Conservation (phyloP, 2,113 vertebrate species). For the Cavia porcellus region DNA sequence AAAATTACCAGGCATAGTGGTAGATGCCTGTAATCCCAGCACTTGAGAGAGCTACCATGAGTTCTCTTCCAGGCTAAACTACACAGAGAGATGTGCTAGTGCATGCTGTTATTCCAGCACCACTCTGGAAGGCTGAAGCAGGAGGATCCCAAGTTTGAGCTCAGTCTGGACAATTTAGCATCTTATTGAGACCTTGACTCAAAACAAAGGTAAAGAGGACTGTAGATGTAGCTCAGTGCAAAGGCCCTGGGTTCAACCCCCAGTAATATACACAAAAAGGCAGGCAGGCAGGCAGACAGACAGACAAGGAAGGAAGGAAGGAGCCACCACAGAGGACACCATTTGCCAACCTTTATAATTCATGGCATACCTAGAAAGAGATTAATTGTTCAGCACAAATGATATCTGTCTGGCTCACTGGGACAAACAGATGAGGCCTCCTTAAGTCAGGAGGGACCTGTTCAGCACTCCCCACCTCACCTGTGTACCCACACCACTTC, state of each 20-base stretch:
- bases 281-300: neutral
- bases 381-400: neutral
- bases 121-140: neutral
- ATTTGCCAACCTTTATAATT: neutral
- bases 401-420: neutral
- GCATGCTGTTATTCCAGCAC: neutral
- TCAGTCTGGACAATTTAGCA: neutral
- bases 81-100: neutral
- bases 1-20: neutral
- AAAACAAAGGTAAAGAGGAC: neutral
- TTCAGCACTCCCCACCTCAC: neutral
- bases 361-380: neutral
- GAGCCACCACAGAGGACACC: neutral
- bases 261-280: neutral
- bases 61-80: neutral
- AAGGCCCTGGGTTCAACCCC: neutral
- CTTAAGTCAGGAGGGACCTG: neutral
- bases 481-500: rapidly evolving
- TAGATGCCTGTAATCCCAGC: neutral
- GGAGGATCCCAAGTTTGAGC: neutral
- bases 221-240: neutral
- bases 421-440: neutral
- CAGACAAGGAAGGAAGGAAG: neutral
- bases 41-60: neutral
- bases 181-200: neutral